Conservation (phyloP, 1,140 invertebrate genomes). For the Drosophila asahinai region DNA sequence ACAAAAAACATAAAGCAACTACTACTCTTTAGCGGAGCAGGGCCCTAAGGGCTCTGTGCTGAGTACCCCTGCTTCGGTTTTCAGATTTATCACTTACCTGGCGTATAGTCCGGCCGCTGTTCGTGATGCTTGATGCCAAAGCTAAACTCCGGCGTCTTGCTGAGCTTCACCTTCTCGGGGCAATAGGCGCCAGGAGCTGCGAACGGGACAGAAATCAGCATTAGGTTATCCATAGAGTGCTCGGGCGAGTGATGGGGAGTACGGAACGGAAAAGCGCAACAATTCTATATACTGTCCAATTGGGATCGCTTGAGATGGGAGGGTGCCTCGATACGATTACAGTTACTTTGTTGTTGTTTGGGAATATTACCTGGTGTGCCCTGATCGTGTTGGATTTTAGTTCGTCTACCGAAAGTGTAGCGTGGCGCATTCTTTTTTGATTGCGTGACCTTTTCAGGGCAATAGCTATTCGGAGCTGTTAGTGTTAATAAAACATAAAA, state of each 20-base stretch:
- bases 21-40: too few species aligned
- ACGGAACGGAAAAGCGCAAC: slow-evolving; percentile 18
- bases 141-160: slow-evolving; percentile 87
- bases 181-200: slow-evolving; percentile 88
- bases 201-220: slow-evolving; percentile 37
- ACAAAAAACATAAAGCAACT: slow-evolving; percentile 83
- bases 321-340: slow-evolving; percentile 18
- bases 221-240: background rate
- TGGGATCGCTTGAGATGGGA: slow-evolving; percentile 18
- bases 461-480: slow-evolving; percentile 87
- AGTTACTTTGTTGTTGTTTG: slow-evolving; percentile 16
- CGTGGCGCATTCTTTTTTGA: slow-evolving; percentile 86
- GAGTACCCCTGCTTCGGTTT: background rate
- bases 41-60: background rate
- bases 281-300: slow-evolving; percentile 41
- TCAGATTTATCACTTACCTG: slow-evolving; percentile 85
- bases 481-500: slow-evolving; percentile 80
- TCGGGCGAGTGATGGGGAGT: background rate
- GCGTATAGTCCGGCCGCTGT: slow-evolving; percentile 89
- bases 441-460: slow-evolving; percentile 88
- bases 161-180: slow-evolving; percentile 88
- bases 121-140: slow-evolving; percentile 89
- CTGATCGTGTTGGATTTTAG: slow-evolving; percentile 85
- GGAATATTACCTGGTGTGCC: slow-evolving; percentile 85
- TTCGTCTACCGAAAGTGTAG: slow-evolving; percentile 85